A percentile compares a stretch with the other conserved stretches of the same genome.
Conservation (phyloP, 1,140 invertebrate species). For the Ceratosolen solmsi region DNA sequence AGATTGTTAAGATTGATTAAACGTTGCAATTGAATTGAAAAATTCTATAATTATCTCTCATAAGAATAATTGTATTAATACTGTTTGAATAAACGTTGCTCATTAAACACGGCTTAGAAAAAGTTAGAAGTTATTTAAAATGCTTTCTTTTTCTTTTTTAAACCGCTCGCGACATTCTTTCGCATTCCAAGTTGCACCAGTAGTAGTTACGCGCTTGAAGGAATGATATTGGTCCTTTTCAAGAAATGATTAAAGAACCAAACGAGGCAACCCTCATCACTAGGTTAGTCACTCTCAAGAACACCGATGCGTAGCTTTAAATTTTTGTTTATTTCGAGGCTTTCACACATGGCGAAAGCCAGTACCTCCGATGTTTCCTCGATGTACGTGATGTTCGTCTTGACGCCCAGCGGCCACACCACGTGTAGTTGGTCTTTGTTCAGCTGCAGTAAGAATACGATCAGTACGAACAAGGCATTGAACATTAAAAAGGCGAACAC, state of each 20-base stretch:
- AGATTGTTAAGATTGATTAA: too few relatives aligned
- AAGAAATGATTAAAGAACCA: neutral
- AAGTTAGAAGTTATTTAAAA: too few relatives aligned
- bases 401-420: slow-evolving; percentile 94
- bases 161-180: too few relatives aligned
- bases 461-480: slow-evolving; percentile 98
- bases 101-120: too few relatives aligned
- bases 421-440: slow-evolving; percentile 97
- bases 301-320: slow-evolving; percentile 25
- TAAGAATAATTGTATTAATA: too few relatives aligned
- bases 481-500: slow-evolving; percentile 99
- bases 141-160: too few relatives aligned
- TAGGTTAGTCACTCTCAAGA: slow-evolving; percentile 52
- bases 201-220: too few relatives aligned
- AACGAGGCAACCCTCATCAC: slow-evolving; percentile 32
- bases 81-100: too few relatives aligned
- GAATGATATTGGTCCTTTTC: too few relatives aligned
- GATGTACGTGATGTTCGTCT: slow-evolving; percentile 94
- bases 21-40: too few relatives aligned
- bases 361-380: slow-evolving; percentile 90
- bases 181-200: too few relatives aligned
- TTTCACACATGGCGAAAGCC: slow-evolving; percentile 45
- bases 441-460: slow-evolving; percentile 98
- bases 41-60: too few relatives aligned
- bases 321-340: slow-evolving; percentile 39